These are phyloP conservation scores for Triplophysa rosa DNA, from an alignment of 2,113 vertebrate genomes.

Conservation along the genomic window DNA sequence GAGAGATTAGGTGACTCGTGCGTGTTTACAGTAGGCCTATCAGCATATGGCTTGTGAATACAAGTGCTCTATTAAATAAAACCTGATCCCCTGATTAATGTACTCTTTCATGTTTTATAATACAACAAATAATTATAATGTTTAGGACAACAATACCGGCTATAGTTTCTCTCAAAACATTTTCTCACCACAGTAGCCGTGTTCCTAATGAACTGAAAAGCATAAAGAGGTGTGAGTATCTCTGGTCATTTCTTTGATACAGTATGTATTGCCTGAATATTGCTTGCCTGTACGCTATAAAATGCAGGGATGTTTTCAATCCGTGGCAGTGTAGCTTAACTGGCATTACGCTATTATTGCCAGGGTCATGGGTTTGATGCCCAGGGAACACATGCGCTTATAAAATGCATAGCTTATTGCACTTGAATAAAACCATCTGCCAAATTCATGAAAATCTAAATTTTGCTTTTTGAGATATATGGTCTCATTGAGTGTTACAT, in stretches of 20 bases:
- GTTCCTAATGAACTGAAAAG: background rate
- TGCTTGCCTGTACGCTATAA: no score
- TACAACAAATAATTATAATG: background rate
- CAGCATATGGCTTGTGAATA: constrained; percentile 45
- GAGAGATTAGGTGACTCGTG: constrained; percentile 54
- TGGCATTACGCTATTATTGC: no score
- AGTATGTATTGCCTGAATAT: background rate
- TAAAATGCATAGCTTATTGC: background rate
- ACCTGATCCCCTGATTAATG: constrained; percentile 18
- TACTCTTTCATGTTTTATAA: background rate
- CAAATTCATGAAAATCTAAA: background rate
- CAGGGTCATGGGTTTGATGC: no score
- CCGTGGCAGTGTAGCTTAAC: no score
- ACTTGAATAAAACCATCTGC: background rate
- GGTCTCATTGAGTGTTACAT: background rate
- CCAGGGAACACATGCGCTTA: no score
- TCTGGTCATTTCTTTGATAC: background rate
- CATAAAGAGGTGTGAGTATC: background rate
- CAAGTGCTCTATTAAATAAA: background rate
- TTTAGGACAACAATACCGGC: background rate
- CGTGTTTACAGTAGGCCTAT: constrained; percentile 28
- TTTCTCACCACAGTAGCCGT: background rate
- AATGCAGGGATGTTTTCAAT: no score
- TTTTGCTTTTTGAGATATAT: no score
- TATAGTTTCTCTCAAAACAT: background rate